Evolutionary conservation across 2,888 invertebrate genomes (phyloP), one percentile per base, ranked within the genome.

Genomic region (Carabus problematicus): DNA sequence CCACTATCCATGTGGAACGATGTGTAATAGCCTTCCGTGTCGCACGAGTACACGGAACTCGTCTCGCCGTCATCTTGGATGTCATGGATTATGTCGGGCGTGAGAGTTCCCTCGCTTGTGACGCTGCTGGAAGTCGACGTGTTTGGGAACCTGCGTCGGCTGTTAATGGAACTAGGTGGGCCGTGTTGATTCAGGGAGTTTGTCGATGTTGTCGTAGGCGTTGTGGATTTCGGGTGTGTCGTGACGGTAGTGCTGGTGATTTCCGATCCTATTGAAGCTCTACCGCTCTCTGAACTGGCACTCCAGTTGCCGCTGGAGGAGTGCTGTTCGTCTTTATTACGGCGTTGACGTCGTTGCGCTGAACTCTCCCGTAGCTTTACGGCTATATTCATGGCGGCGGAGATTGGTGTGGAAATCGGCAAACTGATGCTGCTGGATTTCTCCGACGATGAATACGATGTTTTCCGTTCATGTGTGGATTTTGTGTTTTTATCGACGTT

Each of bases 1-100:
- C 97, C 97, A 67, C 95, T 95, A 81, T 98, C 97, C 87, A 95
- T 91, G 81, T 98, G 97, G 85, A 98, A 98, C 16, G 97, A 97
- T 0, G 98, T 98, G 80, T 96, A 98, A 81, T 97, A 98, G 7
- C 98, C 98, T 82, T 98, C 98, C 1, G 96, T 96, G 79, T 98
- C 98, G 78, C 97, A 94, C 1, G 97, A 97, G 81, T 95, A 97
- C 70, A 95, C 93, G 0, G 95, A 95, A 75, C 93, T 92, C 0
- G 92, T 93, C 82, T 95, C 95, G 61, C 91, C 88, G 78, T 95
- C 94, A 80, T 94, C 93, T 73, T 91, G 88, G 72, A 91, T 84
- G 79, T 94, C 89, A 75, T 91, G 89, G 72, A 91, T 92, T 60
- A 92, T 89, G 81, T 95, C 91, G 59, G 93, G 93, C 1, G 93